A percentile compares a stretch with the other conserved stretches of the same genome.
Evolutionary conservation across 2,888 invertebrate species (phyloP).

Genomic region (Cephus sareptanus): DNA sequence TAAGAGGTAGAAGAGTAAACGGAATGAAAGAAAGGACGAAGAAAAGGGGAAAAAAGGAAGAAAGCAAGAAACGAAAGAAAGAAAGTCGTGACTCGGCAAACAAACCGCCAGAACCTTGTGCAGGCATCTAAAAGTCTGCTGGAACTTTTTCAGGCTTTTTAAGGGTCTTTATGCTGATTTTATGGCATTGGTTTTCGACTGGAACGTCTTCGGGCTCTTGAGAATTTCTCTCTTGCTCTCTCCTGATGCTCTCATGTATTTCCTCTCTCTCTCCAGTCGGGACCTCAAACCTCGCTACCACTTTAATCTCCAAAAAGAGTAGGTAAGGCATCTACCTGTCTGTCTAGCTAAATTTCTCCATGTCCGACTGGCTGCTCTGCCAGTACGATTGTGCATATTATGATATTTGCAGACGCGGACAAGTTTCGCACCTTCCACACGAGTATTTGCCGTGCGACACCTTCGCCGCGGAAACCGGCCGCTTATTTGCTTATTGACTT

Average conservation of each 20-base stretch:
- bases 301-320: constrained; percentile 1
- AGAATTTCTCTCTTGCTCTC: constrained; percentile 6
- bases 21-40: background rate
- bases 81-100: constrained; percentile 12
- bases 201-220: constrained; percentile 4
- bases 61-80: constrained; percentile 9
- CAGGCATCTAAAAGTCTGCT: background rate
- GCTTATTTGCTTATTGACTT: constrained; percentile 60
- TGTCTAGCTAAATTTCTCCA: constrained; percentile 9
- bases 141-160: constrained; percentile 6
- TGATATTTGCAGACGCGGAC: constrained; percentile 52
- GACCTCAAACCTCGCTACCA: constrained; percentile 13
- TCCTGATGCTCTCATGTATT: background rate
- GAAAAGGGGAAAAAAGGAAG: constrained; percentile 9
- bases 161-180: constrained; percentile 30
- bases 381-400: constrained; percentile 33
- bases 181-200: constrained; percentile 29
- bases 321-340: background rate
- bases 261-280: constrained; percentile 11
- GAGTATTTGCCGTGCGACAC: constrained; percentile 59
- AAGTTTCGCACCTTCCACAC: constrained; percentile 56
- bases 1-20: background rate
- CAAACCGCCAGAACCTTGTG: background rate
- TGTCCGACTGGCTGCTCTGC: background rate
- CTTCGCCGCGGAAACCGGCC: constrained; percentile 48